Evolutionary conservation across 2,113 vertebrate species (phyloP), one percentile per base, ranked within the genome.

Genomic region (Chaetura pelagica): DNA sequence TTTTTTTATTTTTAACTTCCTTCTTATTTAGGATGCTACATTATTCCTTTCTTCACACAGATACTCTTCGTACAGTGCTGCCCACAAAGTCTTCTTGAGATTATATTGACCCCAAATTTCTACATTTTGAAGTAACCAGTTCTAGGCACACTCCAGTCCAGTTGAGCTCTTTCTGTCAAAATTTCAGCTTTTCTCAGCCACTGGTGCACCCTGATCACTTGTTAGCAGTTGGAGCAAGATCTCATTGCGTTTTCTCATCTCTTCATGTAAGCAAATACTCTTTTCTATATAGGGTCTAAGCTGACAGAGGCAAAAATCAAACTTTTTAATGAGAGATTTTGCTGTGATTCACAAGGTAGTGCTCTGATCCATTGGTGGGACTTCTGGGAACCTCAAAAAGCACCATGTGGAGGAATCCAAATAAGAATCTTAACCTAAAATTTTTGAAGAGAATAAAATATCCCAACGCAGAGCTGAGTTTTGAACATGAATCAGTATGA

Each of bases 1-100:
- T 92, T 62, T 69, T 24, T 76, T 95, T 81, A 48, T 77, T 92
- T 94, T 89, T 58, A 83, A 62, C 26, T 77, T 81, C 55, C 77
- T 79, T 2, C 21, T 71, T 76, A 54, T 81, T 73, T 79, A 35
- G 35, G 62, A 87, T 61, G 59, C 83, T 40, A 29, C 0, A 4
- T 14, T 0, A 35, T 75, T 81, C 78, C 6, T 6, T 74, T 85
- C 38, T 67, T 76, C 23, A 34, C 27, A 49, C 2, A 63, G 9
- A 84, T 63, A 72, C 5, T 12, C 10, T 26, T 67, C 29, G 20
- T 74, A 59, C 52, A 85, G 22, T n/a, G 20, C 29, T 49, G 19
- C 46, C 52, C 85, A 32, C 55, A 62, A 62, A 69, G 30, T 34
- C 62, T 49, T 73, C 17, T 80, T 1, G 3, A 48, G 42, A 71